Evolutionary conservation across 2,797 vertebrate species (phyloP).

Genomic region (Arrhamphus sclerolepis): DNA sequence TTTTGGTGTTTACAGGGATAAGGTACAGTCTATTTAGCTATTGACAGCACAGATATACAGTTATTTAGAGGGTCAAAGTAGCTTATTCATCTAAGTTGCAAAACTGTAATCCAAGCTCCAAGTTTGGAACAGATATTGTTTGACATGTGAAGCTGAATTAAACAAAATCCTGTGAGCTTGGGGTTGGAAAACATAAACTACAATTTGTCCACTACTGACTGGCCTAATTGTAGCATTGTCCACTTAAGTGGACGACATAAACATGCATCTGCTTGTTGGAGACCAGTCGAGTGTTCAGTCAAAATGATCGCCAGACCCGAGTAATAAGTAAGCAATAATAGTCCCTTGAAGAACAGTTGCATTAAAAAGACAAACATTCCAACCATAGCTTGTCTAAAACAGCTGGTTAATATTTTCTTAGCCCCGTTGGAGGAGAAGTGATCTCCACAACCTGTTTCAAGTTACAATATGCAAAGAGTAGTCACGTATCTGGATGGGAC

Average conservation of each 20-base stretch:
- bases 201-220: slow-evolving; percentile 22
- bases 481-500: slow-evolving; percentile 5
- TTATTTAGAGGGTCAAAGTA: slow-evolving; percentile 43
- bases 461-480: slow-evolving; percentile 11
- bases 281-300: slow-evolving; percentile 20
- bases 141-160: slow-evolving; percentile 40
- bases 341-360: slow-evolving; percentile 45
- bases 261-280: slow-evolving; percentile 12
- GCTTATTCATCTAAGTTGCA: slow-evolving; percentile 48
- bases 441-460: slow-evolving; percentile 38
- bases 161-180: slow-evolving; percentile 45
- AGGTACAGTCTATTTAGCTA: slow-evolving; percentile 33
- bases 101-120: slow-evolving; percentile 37
- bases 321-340: slow-evolving; percentile 46
- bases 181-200: slow-evolving; percentile 33
- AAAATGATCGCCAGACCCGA: slow-evolving; percentile 37
- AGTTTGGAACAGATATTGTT: slow-evolving; percentile 30
- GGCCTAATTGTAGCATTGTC: slow-evolving; percentile 13
- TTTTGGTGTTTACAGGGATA: slow-evolving; percentile 51
- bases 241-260: slow-evolving; percentile 9
- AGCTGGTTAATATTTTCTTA: slow-evolving; percentile 75
- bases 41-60: slow-evolving; percentile 46
- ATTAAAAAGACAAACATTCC: slow-evolving; percentile 70
- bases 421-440: slow-evolving; percentile 32
- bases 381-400: slow-evolving; percentile 66